Evolutionary conservation across 2,113 vertebrate genomes (phyloP), one percentile per base, ranked within the genome.

Genomic region (Geococcyx californianus): DNA sequence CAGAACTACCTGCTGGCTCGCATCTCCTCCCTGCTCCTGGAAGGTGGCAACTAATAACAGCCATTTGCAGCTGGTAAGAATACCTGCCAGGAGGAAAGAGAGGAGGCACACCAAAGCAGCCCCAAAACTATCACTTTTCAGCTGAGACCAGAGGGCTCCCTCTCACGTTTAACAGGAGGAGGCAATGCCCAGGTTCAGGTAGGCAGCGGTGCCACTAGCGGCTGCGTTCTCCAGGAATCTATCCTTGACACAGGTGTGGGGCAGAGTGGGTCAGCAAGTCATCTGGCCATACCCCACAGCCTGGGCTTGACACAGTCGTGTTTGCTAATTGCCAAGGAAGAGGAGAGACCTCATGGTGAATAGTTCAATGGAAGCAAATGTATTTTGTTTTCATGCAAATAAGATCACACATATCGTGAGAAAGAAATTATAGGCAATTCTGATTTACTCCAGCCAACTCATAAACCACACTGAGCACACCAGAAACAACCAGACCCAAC

Each of bases 171-270:
- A 60, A 12, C 5, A 34, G 33, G 20, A 70, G 58, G 23, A 67
- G n/a, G 26, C n/a, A 63, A 74, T 8, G 19, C 11, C 64, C 0
- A 0, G 7, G 5, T 60, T 66, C 51, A 59, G 67, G 24, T 0
- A 13, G 36, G 64, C 64, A 90, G 31, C 31, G 34, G 26, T 6
- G 20, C 26, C 66, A 56, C 9, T 8, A 45, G 45, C 45, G 40
- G 58, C 23, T 60, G 44, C 21, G 45, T n/a, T 58, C 76, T 49
- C n/a, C 17, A 49, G 72, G 49, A 52, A 25, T n/a, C n/a, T n/a
- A n/a, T n/a, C n/a, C n/a, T n/a, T n/a, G n/a, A n/a, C n/a, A n/a
- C n/a, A n/a, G n/a, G n/a, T n/a, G n/a, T n/a, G n/a, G n/a, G n/a
- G n/a, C n/a, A 51, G 15, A 15, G 17, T 0, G 11, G 14, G 17